Percentiles rank a stretch among this genome's conserved stretches.
Conservation (phyloP, 2,797 vertebrate genomes). For the Antennarius maculatus region DNA sequence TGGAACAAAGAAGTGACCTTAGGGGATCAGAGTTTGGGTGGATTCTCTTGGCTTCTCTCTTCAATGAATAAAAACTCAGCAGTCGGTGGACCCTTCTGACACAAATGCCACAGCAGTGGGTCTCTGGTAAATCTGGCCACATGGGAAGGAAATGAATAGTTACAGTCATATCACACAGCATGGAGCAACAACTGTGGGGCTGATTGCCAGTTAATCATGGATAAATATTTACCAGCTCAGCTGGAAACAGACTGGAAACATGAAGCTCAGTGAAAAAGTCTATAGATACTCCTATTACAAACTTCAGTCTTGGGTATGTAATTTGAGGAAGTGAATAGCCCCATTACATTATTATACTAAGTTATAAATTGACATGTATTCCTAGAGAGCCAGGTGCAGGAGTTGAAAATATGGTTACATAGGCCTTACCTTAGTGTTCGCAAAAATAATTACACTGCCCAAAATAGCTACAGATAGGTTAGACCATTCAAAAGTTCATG, state of each 20-base stretch:
- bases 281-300: background rate
- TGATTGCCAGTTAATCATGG: background rate
- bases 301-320: no score
- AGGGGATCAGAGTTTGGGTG: constrained; percentile 18
- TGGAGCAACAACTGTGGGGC: background rate
- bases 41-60: constrained; percentile 22
- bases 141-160: constrained; percentile 20
- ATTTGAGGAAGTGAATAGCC: no score
- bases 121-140: background rate
- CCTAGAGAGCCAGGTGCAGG: no score
- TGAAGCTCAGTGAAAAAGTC: background rate
- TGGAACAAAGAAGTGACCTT: constrained; percentile 12
- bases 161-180: background rate
- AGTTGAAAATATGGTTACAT: no score
- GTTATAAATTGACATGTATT: no score
- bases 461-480: no score
- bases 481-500: no score
- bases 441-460: no score
- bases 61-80: constrained; percentile 24
- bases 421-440: no score
- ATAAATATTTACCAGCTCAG: background rate
- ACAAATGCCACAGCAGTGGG: constrained; percentile 14
- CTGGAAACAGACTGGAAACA: background rate
- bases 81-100: constrained; percentile 1
- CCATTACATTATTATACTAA: no score